Base-by-base conservation (phyloP, 1,140 invertebrate species). In the Anadara kagoshimensis region DNA sequence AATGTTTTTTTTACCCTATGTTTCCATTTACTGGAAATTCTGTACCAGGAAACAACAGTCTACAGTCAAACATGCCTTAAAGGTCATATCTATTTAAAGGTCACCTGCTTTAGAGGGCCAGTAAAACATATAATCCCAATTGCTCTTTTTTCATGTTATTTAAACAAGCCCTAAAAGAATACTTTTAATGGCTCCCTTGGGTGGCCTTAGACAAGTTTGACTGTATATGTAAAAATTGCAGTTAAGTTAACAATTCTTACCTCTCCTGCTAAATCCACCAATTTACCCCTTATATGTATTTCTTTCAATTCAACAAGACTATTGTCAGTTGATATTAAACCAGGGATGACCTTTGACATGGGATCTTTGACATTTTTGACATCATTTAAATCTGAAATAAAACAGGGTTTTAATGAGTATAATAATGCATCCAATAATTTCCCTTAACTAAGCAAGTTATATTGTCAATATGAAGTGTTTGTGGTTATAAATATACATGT, bases 191-290 rank as follows among this genome's bases (percentile, higher is more conserved):
- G n/a, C n/a, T n/a, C n/a, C n/a, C n/a, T n/a, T n/a, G n/a, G n/a
- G n/a, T n/a, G n/a, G 87, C 84, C 68, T 85, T 84, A 24, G 73
- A 73, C 76, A 87, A 57, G 0, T 10, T 83, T 26, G 68, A 73
- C 61, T 63, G 61, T 26, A 63, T 16, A 47, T 10, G 16, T 10
- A 10, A 10, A 47, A 10, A 16, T 10, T 8, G 16, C 16, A 10
- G 8, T 10, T 49, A 3, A 49, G 47, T 49, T 2, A 18, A 14
- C 24, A 12, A 49, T 16, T 44, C 53, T 44, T 62, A 89, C 88
- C 83, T 90, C 77, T 36, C 86, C 85, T 51, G 85, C 87, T 11
- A 89, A 73, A 67, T 90, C 88, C 41, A 90, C 65, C 12, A 90
- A 69, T 64, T 85, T 82, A n/a, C 85, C 86, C 61, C 76, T 67